Evolutionary conservation across 2,797 vertebrate genomes (phyloP), one percentile per base, ranked within the genome.

Genomic region (Takifugu rubripes): DNA sequence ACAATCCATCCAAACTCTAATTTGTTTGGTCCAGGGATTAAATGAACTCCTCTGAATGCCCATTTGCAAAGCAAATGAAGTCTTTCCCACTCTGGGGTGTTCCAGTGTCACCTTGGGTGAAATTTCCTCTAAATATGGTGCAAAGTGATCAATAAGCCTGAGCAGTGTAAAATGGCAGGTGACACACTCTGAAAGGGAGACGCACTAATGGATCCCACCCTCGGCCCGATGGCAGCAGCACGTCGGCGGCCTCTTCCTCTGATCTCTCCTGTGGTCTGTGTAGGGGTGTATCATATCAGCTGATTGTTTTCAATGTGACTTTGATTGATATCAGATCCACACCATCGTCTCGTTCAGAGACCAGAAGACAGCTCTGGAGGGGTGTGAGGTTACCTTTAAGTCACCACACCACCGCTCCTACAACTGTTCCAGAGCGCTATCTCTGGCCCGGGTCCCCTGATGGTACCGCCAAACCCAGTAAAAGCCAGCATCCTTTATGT

Each of bases 261-360:
- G 5, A 63, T 60, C 76, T 60, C 78, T 69, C 60, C 58, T 76
- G 75, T 51, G 77, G 80, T 76, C 68, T 59, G 53, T 3, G 6
- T 14, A 21, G 3, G 46, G 77, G 74, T 82, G 71, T 85, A 83
- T 85, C 78, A 70, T 85, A 85, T 87, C 81, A 70, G 77, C 76
- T 84, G 78, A 82, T 79, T 83, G 79, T 87, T 85, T 87, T 84
- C 86, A 83, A 85, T 80, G 83, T 85, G 84, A 88, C 87, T 89
- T 87, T 88, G 88, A 88, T 87, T 87, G 85, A 85, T 86, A 87
- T 86, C 84, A 75, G 75, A 78, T 53, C 69, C 78, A 70, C 27
- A 52, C 72, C 71, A 73, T 77, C 75, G 75, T 75, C 68, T 76
- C 27, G 63, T 72, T 74, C 65, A 56, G 66, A 64, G 69, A 70